These are phyloP conservation scores for Poecilia picta DNA, from an alignment of 2,797 vertebrate species.

Conservation along the genomic window DNA sequence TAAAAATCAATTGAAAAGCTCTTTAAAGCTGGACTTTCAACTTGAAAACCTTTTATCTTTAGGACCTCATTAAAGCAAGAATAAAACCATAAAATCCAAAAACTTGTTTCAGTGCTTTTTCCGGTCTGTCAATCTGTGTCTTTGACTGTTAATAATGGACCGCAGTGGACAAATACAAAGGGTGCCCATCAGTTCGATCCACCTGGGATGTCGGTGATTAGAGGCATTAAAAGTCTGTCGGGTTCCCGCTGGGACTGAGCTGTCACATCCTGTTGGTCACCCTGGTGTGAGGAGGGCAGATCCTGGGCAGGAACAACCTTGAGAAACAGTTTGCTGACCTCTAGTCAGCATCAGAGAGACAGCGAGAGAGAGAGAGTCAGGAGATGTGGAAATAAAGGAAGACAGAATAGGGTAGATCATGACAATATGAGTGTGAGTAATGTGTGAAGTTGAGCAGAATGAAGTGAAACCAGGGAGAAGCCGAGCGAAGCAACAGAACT, in stretches of 20 bases:
- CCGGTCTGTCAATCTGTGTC: conserved; percentile 2
- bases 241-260: conserved; percentile 64
- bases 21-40: not conserved
- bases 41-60: not conserved
- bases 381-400: not conserved
- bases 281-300: conserved; percentile 56
- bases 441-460: not conserved
- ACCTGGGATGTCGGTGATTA: conserved; percentile 62
- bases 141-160: conserved; percentile 48
- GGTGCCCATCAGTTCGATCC: conserved; percentile 48
- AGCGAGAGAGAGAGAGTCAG: not conserved
- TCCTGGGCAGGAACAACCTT: conserved; percentile 67
- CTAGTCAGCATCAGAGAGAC: conserved; percentile 29
- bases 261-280: conserved; percentile 73
- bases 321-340: conserved; percentile 64
- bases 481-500: not conserved
- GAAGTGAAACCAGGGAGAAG: conserved; percentile 11
- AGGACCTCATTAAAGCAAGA: not conserved
- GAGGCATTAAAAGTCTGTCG: conserved; percentile 72
- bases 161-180: conserved; percentile 42
- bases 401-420: not conserved
- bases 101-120: not conserved
- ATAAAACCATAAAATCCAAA: not conserved
- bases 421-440: conserved; percentile 7
- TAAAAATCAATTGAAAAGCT: not conserved